Evolutionary conservation across 2,113 vertebrate species (phyloP).

Genomic region (Ptilonorhynchus violaceus): DNA sequence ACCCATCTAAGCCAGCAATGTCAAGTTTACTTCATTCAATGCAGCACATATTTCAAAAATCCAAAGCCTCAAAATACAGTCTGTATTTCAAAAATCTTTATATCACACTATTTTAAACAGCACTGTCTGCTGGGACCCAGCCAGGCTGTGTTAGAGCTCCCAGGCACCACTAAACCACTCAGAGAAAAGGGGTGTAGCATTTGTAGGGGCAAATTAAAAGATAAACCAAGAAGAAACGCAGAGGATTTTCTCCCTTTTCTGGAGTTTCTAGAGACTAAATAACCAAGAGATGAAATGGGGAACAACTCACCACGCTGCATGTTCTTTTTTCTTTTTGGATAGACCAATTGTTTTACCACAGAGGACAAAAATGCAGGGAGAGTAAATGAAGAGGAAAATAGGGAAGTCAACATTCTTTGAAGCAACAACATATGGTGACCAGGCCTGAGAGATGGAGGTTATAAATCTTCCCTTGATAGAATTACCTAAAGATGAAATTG

Average conservation of each 20-base stretch:
- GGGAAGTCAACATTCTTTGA: conserved; percentile 52
- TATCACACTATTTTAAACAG: background rate
- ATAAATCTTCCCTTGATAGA: conserved; percentile 41
- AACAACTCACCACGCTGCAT: background rate
- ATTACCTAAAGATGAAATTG: conserved; percentile 48
- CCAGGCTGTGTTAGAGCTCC: background rate
- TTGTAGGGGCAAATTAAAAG: background rate
- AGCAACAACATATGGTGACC: conserved; percentile 58
- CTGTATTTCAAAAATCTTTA: background rate
- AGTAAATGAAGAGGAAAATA: conserved; percentile 56
- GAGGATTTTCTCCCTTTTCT: background rate
- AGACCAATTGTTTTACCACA: conserved; percentile 34
- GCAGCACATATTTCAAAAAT: background rate
- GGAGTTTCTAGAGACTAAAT: background rate
- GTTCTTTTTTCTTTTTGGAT: background rate
- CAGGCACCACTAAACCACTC: background rate
- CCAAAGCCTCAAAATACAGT: background rate
- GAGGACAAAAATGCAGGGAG: conserved; percentile 14
- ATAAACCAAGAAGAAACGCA: background rate
- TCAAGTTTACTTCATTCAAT: background rate
- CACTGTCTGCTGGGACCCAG: background rate
- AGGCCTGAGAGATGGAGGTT: conserved; percentile 37
- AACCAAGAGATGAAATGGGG: background rate
- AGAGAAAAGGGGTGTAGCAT: background rate
- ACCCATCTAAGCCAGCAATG: background rate